Conservation (phyloP, 2,113 vertebrate genomes). For the Dendrocopos noguchii region DNA sequence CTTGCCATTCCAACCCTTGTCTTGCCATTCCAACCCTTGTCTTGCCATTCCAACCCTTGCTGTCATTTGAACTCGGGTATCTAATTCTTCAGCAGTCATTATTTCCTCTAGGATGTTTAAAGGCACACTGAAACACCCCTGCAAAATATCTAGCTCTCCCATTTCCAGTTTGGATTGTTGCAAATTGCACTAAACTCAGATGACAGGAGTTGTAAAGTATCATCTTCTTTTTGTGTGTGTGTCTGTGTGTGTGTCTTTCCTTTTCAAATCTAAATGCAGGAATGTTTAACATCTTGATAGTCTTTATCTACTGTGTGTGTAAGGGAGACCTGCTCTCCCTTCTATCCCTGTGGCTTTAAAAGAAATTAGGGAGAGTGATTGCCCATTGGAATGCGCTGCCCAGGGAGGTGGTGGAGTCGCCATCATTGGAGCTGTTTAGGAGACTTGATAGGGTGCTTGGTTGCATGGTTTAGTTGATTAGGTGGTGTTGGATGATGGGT, state of each 20-base stretch:
- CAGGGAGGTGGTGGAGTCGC: too few relatives aligned
- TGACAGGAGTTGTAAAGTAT: neutral
- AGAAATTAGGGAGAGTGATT: neutral
- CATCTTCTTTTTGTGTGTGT: too few relatives aligned
- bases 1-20: constrained; percentile 16
- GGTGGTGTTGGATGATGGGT: too few relatives aligned
- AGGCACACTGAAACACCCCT: neutral
- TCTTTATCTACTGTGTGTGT: neutral
- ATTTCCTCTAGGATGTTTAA: constrained; percentile 36
- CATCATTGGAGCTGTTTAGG: too few relatives aligned
- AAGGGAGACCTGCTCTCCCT: constrained; percentile 41
- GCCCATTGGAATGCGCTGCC: too few relatives aligned
- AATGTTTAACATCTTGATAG: constrained; percentile 26
- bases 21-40: constrained; percentile 5
- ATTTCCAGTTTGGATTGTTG: constrained; percentile 44
- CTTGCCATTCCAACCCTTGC: constrained; percentile 32
- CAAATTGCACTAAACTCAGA: neutral
- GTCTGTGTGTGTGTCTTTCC: neutral
- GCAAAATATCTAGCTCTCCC: neutral
- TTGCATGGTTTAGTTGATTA: too few relatives aligned
- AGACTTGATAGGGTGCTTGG: too few relatives aligned
- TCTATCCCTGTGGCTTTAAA: neutral
- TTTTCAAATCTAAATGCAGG: neutral
- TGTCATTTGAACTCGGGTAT: constrained; percentile 10
- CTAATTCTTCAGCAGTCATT: constrained; percentile 36